phyloP scores from a whole-genome alignment of 2,888 invertebrate genomes.

The Malacosoma neustria region DNA sequence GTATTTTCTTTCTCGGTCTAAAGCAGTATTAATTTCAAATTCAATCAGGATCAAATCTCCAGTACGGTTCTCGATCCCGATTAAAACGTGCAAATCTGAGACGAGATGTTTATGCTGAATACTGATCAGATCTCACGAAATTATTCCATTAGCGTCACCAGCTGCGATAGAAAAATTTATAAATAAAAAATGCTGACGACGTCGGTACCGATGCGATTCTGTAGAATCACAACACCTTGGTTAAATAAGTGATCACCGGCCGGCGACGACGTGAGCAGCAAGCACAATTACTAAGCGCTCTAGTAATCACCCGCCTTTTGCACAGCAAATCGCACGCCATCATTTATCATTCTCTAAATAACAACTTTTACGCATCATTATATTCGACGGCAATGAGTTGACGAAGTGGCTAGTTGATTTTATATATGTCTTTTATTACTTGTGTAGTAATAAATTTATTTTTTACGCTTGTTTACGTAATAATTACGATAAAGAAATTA shows the following conservation, averaged over 20 bases:
- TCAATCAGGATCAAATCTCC: slow-evolving; percentile 42
- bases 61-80: slow-evolving; percentile 32
- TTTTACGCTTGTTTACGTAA: slow-evolving; percentile 22
- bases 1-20: background rate
- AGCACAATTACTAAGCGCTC: slow-evolving; percentile 31
- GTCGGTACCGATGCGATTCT: slow-evolving; percentile 54
- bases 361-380: slow-evolving; percentile 7
- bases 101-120: slow-evolving; percentile 48
- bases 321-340: background rate
- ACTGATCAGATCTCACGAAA: slow-evolving; percentile 54
- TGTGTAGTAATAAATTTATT: background rate
- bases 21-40: slow-evolving; percentile 29
- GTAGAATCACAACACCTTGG: slow-evolving; percentile 61
- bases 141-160: slow-evolving; percentile 52
- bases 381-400: background rate
- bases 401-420: too few species aligned
- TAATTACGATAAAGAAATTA: slow-evolving; percentile 37
- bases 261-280: slow-evolving; percentile 51
- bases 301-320: slow-evolving; percentile 20
- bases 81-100: slow-evolving; percentile 31
- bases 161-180: slow-evolving; percentile 53
- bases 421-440: background rate
- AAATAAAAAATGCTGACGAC: slow-evolving; percentile 57
- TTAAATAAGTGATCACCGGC: slow-evolving; percentile 71
- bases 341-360: background rate